Percentiles rank a stretch among this genome's conserved stretches.
Evolutionary conservation across 2,797 vertebrate genomes (phyloP).

Genomic region (Lates japonicus): DNA sequence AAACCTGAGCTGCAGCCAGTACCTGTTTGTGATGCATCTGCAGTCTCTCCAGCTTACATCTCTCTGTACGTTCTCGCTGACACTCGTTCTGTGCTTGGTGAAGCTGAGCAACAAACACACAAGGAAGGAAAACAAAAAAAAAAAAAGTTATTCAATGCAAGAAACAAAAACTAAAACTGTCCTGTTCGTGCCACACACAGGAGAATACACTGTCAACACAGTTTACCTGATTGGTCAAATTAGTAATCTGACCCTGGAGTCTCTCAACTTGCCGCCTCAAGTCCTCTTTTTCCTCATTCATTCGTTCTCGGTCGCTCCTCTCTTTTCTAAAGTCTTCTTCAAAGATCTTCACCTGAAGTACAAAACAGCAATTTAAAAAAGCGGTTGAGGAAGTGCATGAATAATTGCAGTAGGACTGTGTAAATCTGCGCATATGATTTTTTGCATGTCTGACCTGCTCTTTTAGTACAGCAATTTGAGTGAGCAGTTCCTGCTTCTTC

Average conservation of each 20-base stretch:
- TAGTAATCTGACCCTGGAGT: slow-evolving; percentile 93
- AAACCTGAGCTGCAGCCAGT: slow-evolving; percentile 53
- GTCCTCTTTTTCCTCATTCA: slow-evolving; percentile 99
- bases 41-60: slow-evolving; percentile 93
- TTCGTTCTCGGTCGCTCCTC: slow-evolving; percentile 95
- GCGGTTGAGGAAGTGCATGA: not conserved
- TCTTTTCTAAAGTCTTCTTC: slow-evolving; percentile 98
- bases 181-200: not conserved
- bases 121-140: not conserved
- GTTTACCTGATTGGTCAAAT: slow-evolving; percentile 91
- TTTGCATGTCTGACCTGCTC: slow-evolving; percentile 90
- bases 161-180: not conserved
- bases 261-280: slow-evolving; percentile 94
- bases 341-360: slow-evolving; percentile 95
- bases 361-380: not conserved
- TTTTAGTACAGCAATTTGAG: slow-evolving; percentile 95
- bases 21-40: slow-evolving; percentile 98
- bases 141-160: slow-evolving; percentile 7
- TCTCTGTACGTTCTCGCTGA: slow-evolving; percentile 92
- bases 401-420: not conserved
- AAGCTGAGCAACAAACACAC: slow-evolving; percentile 81
- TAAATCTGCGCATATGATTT: not conserved
- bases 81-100: slow-evolving; percentile 92
- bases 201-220: not conserved
- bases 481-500: slow-evolving; percentile 93